Evolutionary conservation across 2,888 invertebrate species (phyloP).

Genomic region (Scaptomyza reducta): DNA sequence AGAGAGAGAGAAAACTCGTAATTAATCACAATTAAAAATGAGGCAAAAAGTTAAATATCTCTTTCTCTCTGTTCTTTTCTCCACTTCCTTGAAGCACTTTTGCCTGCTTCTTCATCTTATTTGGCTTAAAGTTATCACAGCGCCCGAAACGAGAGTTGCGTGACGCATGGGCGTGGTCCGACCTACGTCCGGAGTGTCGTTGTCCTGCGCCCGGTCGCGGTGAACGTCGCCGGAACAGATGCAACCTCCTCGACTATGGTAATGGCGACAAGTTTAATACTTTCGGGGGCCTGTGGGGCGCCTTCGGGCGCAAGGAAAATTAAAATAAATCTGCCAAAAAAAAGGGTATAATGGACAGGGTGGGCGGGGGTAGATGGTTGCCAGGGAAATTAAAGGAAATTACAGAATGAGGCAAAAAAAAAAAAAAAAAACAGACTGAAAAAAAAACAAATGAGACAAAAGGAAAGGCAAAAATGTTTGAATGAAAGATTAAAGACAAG

Average conservation of each 20-base stretch:
- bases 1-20: constrained; percentile 38
- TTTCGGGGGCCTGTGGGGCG: constrained; percentile 29
- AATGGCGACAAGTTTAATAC: constrained; percentile 63
- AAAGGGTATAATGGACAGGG: constrained; percentile 24
- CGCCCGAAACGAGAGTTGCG: constrained; percentile 16
- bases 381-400: constrained; percentile 59
- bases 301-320: constrained; percentile 44
- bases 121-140: constrained; percentile 19
- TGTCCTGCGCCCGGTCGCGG: constrained; percentile 7
- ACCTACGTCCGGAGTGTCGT: not conserved
- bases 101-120: not conserved
- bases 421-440: not conserved
- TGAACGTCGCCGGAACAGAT: constrained; percentile 36
- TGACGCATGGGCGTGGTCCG: not conserved
- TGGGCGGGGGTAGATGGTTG: not conserved
- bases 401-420: constrained; percentile 44
- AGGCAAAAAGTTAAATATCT: constrained; percentile 37
- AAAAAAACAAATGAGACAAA: constrained; percentile 7
- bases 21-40: constrained; percentile 62
- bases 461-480: constrained; percentile 1
- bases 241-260: constrained; percentile 21
- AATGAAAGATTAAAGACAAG: constrained; percentile 33
- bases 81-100: not conserved
- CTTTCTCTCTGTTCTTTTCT: not conserved
- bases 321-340: constrained; percentile 62